Conservation (phyloP, 2,797 vertebrate genomes). For the Hippopotamyrus pictus region DNA sequence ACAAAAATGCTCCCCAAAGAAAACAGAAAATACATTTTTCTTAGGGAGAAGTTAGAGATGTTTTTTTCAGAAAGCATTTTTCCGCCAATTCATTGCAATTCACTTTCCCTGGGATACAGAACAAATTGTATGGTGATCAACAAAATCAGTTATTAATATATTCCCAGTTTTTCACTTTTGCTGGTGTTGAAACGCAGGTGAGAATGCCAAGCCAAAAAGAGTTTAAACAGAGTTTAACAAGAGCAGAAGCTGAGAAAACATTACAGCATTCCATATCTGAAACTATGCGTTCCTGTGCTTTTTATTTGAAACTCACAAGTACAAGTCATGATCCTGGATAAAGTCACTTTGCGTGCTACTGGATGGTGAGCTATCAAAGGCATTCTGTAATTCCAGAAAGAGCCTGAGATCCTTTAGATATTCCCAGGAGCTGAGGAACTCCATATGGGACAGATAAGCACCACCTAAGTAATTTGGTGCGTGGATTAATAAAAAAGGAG, state of each 20-base stretch:
- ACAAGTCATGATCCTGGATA: background rate
- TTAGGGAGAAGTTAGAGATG: background rate
- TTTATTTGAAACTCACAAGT: background rate
- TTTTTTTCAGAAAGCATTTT: background rate
- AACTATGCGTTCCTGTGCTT: background rate
- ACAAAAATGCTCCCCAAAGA: background rate
- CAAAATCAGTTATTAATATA: background rate
- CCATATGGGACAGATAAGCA: constrained; percentile 7
- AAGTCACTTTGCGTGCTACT: background rate
- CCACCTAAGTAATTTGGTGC: background rate
- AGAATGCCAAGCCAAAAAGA: background rate
- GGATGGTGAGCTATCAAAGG: constrained; percentile 13
- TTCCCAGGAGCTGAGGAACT: constrained; percentile 6
- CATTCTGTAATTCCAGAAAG: constrained; percentile 13
- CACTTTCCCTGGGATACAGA: background rate
- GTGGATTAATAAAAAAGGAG: background rate
- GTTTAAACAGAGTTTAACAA: background rate
- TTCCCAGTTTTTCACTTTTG: background rate
- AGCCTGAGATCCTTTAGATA: constrained; percentile 16
- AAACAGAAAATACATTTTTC: background rate
- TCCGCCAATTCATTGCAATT: background rate
- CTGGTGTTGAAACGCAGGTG: background rate
- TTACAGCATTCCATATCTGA: background rate
- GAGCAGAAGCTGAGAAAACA: background rate
- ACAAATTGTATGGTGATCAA: background rate